phyloP scores from a whole-genome alignment of 1,140 invertebrate genomes.

The Drosophila pallidifrons region DNA sequence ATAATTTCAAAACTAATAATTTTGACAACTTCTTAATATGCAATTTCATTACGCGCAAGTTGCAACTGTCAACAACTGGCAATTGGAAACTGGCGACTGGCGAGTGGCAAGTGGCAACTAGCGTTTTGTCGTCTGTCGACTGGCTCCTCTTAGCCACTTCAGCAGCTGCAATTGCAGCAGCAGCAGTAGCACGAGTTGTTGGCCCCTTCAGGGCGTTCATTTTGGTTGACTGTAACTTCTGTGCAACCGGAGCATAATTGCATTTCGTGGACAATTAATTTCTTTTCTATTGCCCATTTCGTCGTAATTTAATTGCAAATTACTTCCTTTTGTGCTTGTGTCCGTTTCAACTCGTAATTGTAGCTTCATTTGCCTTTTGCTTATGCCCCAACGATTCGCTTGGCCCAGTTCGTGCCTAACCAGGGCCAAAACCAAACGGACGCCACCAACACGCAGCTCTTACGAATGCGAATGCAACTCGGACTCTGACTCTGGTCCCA shows the following conservation, averaged over 20 bases:
- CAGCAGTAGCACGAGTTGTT: background rate
- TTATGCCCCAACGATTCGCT: conserved; percentile 37
- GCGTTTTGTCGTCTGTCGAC: background rate
- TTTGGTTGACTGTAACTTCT: conserved; percentile 49
- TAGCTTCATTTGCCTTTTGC: conserved; percentile 77
- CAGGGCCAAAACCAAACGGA: conserved; percentile 5
- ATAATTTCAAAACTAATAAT: conserved; percentile 62
- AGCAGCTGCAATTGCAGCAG: conserved; percentile 25
- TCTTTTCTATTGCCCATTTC: conserved; percentile 85
- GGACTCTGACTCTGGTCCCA: conserved; percentile 7
- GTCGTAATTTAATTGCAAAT: conserved; percentile 85
- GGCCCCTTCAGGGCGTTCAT: conserved; percentile 29
- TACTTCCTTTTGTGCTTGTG: conserved; percentile 79
- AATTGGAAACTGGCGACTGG: background rate
- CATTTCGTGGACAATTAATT: conserved; percentile 85
- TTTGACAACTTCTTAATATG: conserved; percentile 77
- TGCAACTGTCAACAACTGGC: conserved; percentile 43
- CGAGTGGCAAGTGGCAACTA: conserved; percentile 16
- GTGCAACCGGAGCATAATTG: conserved; percentile 80
- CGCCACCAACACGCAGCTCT: conserved; percentile 14
- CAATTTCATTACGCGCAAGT: conserved; percentile 60
- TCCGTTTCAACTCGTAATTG: conserved; percentile 65
- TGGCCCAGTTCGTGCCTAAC: conserved; percentile 38
- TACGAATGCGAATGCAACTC: background rate
- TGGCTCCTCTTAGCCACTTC: conserved; percentile 16